These are phyloP conservation scores for Pipistrellus kuhlii DNA, from an alignment of 2,797 vertebrate genomes.

Conservation along the genomic window DNA sequence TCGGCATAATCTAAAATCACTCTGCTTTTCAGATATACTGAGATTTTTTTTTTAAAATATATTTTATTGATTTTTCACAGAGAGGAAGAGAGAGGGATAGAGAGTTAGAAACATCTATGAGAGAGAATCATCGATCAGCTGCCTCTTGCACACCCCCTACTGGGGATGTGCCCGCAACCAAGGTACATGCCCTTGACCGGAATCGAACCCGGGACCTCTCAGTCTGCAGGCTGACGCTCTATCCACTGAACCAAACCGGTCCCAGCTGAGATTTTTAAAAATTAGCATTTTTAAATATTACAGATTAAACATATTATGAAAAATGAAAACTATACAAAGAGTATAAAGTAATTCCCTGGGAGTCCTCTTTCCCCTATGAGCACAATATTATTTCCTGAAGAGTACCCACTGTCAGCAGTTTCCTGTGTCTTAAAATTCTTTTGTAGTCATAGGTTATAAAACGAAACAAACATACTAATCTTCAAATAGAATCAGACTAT, in stretches of 20 bases:
- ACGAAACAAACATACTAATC: background rate
- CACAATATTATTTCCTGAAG: background rate
- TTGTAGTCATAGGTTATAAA: background rate
- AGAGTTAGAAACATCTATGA: too few species aligned
- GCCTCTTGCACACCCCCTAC: too few species aligned
- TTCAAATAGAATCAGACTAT: constrained; percentile 10
- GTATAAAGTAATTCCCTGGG: background rate
- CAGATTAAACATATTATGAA: constrained; percentile 14
- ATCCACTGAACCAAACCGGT: too few species aligned
- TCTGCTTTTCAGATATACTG: constrained; percentile 31
- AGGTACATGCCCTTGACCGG: too few species aligned
- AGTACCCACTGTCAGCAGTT: background rate
- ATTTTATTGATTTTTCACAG: too few species aligned
- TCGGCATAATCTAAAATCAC: background rate
- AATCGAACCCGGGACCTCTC: too few species aligned
- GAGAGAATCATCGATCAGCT: too few species aligned
- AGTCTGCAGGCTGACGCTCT: too few species aligned
- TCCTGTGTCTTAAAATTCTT: background rate
- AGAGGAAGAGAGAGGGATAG: too few species aligned
- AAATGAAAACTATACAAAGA: constrained; percentile 15
- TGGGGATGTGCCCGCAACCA: too few species aligned
- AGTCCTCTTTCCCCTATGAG: background rate
- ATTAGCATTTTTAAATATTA: background rate
- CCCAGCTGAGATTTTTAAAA: background rate
- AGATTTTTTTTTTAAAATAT: background rate